These are phyloP conservation scores for Pelodytes ibericus DNA, from an alignment of 2,797 vertebrate genomes.

Conservation along the genomic window DNA sequence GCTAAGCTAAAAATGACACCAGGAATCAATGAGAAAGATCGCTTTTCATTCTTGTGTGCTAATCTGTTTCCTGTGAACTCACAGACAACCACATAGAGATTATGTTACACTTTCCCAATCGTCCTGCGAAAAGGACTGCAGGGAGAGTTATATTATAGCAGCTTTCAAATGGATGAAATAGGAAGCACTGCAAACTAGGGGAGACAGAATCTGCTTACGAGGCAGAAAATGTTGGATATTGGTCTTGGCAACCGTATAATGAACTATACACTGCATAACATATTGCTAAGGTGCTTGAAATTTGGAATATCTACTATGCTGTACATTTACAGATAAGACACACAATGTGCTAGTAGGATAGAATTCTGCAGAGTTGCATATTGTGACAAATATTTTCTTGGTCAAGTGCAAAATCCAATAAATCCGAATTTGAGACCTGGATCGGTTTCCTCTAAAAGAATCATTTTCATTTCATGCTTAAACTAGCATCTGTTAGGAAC, in stretches of 20 bases:
- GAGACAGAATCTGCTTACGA: slow-evolving; percentile 27
- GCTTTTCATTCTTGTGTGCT: slow-evolving; percentile 20
- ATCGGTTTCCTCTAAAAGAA: too few species aligned
- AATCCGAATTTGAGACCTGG: too few species aligned
- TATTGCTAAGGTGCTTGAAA: background rate
- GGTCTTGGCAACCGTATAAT: slow-evolving; percentile 29
- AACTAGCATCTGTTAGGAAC: background rate
- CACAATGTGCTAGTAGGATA: background rate
- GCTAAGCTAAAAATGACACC: slow-evolving; percentile 41
- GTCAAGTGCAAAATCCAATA: too few species aligned
- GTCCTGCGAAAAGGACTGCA: background rate
- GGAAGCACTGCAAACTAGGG: slow-evolving; percentile 8
- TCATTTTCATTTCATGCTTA: background rate
- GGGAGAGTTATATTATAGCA: slow-evolving; percentile 24
- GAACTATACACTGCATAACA: slow-evolving; percentile 19
- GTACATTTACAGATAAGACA: slow-evolving; percentile 23
- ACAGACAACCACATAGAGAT: slow-evolving; percentile 31
- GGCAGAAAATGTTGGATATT: slow-evolving; percentile 36
- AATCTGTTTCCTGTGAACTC: slow-evolving; percentile 47
- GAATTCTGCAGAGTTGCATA: slow-evolving; percentile 1
- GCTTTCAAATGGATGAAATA: slow-evolving; percentile 22
- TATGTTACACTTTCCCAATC: slow-evolving; percentile 27
- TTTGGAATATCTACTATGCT: slow-evolving; percentile 9
- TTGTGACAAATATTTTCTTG: background rate
- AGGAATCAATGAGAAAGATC: slow-evolving; percentile 31